These are phyloP conservation scores for Coleophora deauratella DNA, from an alignment of 2,888 invertebrate species.

Conservation along the genomic window DNA sequence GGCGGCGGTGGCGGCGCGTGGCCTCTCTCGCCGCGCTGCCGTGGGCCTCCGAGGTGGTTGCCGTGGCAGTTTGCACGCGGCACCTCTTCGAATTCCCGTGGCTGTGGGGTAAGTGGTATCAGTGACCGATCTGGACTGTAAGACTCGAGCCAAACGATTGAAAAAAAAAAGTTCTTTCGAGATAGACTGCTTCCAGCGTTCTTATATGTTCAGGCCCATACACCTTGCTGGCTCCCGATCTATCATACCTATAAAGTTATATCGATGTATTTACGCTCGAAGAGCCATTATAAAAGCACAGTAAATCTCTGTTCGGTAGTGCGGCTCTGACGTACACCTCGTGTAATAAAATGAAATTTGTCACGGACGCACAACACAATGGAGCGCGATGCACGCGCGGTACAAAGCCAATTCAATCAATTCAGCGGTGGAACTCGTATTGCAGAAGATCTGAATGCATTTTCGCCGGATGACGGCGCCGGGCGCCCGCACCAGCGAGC, in stretches of 20 bases:
- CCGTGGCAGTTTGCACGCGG: slow-evolving; percentile 42
- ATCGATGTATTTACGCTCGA: no score
- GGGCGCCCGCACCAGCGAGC: slow-evolving; percentile 14
- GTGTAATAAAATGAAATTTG: slow-evolving; percentile 45
- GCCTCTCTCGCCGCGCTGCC: slow-evolving; percentile 48
- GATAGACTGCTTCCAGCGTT: no score
- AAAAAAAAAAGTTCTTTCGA: no score
- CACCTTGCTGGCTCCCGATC: no score
- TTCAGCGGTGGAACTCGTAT: slow-evolving; percentile 42
- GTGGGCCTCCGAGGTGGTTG: slow-evolving; percentile 48
- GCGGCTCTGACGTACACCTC: slow-evolving; percentile 9
- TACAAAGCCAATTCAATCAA: slow-evolving; percentile 63
- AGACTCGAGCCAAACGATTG: no score
- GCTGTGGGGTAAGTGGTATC: slow-evolving; percentile 50
- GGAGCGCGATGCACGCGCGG: slow-evolving; percentile 36
- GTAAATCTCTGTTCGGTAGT: slow-evolving; percentile 10
- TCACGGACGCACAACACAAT: slow-evolving; percentile 46
- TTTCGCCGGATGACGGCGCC: slow-evolving; percentile 41
- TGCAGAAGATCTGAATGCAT: slow-evolving; percentile 58
- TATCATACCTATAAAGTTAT: no score
- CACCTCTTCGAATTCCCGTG: slow-evolving; percentile 50
- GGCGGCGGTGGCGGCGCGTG: slow-evolving; percentile 43
- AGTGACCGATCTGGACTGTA: no score
- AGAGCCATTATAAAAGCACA: no score
- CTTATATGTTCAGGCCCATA: no score